These are phyloP conservation scores for Cyanoramphus novaezelandiae DNA, from an alignment of 2,113 vertebrate species.

Conservation along the genomic window DNA sequence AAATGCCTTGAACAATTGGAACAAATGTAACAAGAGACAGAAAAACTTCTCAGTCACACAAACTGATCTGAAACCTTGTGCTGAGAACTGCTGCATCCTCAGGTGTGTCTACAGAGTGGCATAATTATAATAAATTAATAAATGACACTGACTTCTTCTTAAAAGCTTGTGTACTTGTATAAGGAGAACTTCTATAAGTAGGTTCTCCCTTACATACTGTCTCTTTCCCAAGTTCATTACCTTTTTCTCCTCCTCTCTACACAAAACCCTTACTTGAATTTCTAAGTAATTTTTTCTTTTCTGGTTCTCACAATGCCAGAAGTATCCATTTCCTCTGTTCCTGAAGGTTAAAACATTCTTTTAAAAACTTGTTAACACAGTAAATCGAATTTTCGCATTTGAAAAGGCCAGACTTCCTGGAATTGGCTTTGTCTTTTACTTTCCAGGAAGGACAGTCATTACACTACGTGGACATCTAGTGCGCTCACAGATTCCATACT, in stretches of 20 bases:
- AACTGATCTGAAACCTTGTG: neutral
- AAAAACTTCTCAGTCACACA: neutral
- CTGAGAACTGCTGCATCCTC: neutral
- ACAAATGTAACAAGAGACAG: neutral
- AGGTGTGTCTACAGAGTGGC: neutral
- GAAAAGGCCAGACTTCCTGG: slow-evolving; percentile 12
- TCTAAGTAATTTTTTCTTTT: neutral
- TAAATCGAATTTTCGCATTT: neutral
- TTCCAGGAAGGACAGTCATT: slow-evolving; percentile 8
- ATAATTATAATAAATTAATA: neutral
- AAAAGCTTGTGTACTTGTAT: neutral
- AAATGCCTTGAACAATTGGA: neutral
- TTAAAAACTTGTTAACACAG: neutral
- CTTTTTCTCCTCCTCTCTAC: neutral
- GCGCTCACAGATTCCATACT: neutral
- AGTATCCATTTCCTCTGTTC: neutral
- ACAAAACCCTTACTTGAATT: neutral
- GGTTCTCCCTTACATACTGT: neutral
- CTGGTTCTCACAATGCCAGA: neutral
- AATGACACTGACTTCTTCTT: neutral
- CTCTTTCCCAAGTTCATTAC: neutral
- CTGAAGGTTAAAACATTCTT: neutral
- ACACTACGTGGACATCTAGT: neutral
- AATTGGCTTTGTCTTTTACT: neutral
- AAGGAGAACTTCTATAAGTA: neutral